Percentiles rank a stretch among this genome's conserved stretches.
Evolutionary conservation across 2,113 vertebrate species (phyloP).

Genomic region (Gulo gulo): DNA sequence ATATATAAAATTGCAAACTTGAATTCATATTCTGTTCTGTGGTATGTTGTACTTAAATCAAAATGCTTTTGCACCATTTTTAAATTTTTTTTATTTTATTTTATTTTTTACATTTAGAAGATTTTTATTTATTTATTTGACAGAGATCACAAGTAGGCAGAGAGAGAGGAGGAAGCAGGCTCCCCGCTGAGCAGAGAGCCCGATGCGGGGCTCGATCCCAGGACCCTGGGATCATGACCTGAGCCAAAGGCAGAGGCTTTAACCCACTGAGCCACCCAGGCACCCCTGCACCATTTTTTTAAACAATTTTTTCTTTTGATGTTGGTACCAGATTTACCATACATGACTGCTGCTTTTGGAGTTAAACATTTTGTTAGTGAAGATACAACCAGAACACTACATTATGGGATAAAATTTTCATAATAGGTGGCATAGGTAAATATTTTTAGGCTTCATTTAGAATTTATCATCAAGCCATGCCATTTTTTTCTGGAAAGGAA

Average conservation of each 20-base stretch:
- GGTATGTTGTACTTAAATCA: constrained; percentile 88
- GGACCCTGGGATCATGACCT: too few species aligned
- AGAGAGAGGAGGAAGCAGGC: too few species aligned
- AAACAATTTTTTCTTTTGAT: constrained; percentile 81
- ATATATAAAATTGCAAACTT: constrained; percentile 90
- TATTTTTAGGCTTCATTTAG: constrained; percentile 76
- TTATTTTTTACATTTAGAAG: too few species aligned
- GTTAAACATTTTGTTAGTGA: constrained; percentile 82
- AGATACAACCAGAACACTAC: constrained; percentile 59
- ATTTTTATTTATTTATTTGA: too few species aligned
- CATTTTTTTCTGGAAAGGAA: constrained; percentile 67
- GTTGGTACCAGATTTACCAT: constrained; percentile 90
- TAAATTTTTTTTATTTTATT: too few species aligned
- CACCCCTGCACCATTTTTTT: constrained; percentile 80
- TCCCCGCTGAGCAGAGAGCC: too few species aligned
- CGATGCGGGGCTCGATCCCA: too few species aligned
- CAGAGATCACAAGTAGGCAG: too few species aligned
- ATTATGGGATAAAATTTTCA: constrained; percentile 64
- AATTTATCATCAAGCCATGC: constrained; percentile 71
- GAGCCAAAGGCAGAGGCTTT: too few species aligned
- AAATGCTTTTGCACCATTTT: constrained; percentile 82
- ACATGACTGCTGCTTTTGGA: constrained; percentile 87
- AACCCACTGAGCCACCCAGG: too few species aligned
- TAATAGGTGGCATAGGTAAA: constrained; percentile 77
- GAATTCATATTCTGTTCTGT: constrained; percentile 89